phyloP scores from a whole-genome alignment of 2,113 vertebrate genomes.

The Heterotilapia buettikoferi region DNA sequence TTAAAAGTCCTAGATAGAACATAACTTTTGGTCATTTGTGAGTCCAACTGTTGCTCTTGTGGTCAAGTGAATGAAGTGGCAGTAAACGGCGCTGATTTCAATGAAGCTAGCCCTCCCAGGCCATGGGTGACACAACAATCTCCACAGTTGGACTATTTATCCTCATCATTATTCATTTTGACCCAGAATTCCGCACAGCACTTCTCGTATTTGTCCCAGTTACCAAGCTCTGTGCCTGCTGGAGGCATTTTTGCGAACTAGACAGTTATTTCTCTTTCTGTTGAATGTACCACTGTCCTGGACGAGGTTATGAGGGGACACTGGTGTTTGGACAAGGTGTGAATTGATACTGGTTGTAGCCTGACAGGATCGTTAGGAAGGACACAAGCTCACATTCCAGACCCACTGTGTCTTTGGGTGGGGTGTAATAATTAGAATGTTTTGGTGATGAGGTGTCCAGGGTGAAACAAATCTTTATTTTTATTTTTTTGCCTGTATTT shows the following conservation, averaged over 20 bases:
- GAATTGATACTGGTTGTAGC: neutral
- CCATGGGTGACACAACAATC: neutral
- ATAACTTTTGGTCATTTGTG: neutral
- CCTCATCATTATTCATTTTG: neutral
- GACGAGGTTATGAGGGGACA: neutral
- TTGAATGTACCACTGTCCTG: neutral
- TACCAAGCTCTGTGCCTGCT: neutral
- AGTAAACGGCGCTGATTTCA: neutral
- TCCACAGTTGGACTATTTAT: neutral
- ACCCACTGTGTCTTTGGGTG: neutral
- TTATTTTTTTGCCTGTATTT: neutral
- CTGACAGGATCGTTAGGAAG: neutral
- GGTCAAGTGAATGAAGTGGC: neutral
- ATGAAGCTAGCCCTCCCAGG: neutral
- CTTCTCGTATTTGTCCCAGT: neutral
- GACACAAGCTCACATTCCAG: constrained; percentile 16
- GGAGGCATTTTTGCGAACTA: neutral
- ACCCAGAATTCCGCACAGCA: neutral
- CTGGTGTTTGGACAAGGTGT: neutral
- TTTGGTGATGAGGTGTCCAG: neutral
- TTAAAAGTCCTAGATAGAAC: neutral
- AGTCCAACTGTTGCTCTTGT: constrained; percentile 17
- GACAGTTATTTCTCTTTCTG: neutral
- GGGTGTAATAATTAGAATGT: neutral
- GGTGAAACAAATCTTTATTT: no score